These are phyloP conservation scores for Dioctria linearis DNA, from an alignment of 2,888 invertebrate genomes.

Conservation along the genomic window DNA sequence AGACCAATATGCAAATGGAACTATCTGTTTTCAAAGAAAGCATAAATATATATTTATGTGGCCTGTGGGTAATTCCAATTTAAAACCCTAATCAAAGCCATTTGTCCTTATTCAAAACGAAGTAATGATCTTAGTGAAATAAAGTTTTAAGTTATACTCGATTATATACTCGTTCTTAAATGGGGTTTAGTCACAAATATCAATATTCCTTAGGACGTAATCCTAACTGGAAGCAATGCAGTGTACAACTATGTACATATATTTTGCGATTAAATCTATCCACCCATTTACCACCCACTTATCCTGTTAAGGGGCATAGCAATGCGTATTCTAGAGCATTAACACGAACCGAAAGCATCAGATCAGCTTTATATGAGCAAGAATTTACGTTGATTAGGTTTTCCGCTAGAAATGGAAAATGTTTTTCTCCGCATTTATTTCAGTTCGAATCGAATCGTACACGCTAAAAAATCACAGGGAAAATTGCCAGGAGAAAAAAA, in stretches of 20 bases:
- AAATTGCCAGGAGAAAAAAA: background rate
- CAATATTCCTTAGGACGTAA: slow-evolving; percentile 11
- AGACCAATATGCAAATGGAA: too few species aligned
- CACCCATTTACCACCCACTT: background rate
- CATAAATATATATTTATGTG: too few species aligned
- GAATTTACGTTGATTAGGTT: slow-evolving; percentile 55
- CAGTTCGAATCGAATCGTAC: background rate
- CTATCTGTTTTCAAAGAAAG: too few species aligned
- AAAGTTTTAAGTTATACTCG: background rate
- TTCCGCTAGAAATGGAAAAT: slow-evolving; percentile 25
- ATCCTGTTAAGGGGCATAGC: background rate
- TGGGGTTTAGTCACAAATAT: background rate
- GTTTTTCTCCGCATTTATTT: background rate
- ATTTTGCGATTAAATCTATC: background rate
- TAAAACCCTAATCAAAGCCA: slow-evolving; percentile 24
- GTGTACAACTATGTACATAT: slow-evolving; percentile 14
- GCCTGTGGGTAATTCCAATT: background rate
- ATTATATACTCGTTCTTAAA: slow-evolving; percentile 14
- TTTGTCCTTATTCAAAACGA: slow-evolving; percentile 10
- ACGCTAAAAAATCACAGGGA: slow-evolving; percentile 21
- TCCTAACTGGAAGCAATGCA: slow-evolving; percentile 20
- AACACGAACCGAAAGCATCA: slow-evolving; percentile 19
- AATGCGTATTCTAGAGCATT: slow-evolving; percentile 2
- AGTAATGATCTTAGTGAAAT: slow-evolving; percentile 12
- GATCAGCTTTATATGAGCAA: slow-evolving; percentile 47